These are phyloP conservation scores for Chrysocyon brachyurus DNA, from an alignment of 2,797 vertebrate species.

Conservation along the genomic window DNA sequence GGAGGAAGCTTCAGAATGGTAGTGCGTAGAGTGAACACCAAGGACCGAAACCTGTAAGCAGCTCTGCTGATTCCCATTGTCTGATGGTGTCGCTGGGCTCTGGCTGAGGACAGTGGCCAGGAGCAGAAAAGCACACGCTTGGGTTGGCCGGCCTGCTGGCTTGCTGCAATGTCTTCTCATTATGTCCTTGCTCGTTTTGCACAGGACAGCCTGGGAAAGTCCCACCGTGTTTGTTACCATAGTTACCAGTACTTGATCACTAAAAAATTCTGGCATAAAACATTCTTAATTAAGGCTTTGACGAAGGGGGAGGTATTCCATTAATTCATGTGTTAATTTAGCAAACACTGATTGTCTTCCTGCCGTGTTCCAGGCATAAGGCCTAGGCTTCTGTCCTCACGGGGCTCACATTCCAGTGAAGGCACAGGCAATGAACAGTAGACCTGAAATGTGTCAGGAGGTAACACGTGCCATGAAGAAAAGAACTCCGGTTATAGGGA, in stretches of 20 bases:
- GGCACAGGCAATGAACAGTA: neutral
- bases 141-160: neutral
- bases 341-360: neutral
- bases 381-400: neutral
- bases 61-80: neutral
- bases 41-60: neutral
- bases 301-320: neutral
- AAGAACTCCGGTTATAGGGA: neutral
- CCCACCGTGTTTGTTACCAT: neutral
- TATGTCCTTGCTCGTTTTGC: conserved; percentile 14
- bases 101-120: neutral
- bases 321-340: neutral
- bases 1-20: neutral
- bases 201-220: neutral
- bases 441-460: neutral
- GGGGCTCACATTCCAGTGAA: neutral
- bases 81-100: neutral
- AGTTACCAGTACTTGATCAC: neutral
- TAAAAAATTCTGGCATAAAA: neutral
- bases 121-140: neutral
- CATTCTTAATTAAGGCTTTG: conserved; percentile 29
- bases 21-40: neutral
- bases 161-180: neutral
- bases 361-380: neutral
- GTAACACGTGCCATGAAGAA: neutral